Evolutionary conservation across 2,888 invertebrate genomes (phyloP), one percentile per base, ranked within the genome.

Genomic region (Tenodera sinensis): DNA sequence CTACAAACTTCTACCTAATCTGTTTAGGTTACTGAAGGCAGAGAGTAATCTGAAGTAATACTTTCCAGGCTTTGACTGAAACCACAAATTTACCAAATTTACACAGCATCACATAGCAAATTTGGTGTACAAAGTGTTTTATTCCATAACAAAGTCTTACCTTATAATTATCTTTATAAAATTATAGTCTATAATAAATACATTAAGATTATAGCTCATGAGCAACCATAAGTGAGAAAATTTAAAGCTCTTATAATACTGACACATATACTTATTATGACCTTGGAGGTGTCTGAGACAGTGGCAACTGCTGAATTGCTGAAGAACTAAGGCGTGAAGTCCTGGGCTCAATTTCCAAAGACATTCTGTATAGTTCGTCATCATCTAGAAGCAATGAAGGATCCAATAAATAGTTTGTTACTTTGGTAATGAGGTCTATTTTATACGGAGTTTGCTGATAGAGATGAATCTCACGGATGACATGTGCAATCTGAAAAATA

Each of bases 381-480:
- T 98, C 98, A 84, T 96, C 95, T 91, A 97, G 94, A 88, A 97
- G 94, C 88, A 98, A 94, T 28, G 96, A 95, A 2, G 96, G 95
- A 93, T 98, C 98, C 92, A 98, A 93, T 14, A 98, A 94, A 93
- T 98, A 98, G 91, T 94, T 94, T 83, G 96, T 95, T 20, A 97
- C 98, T 94, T 97, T 96, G 28, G 96, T 95, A 91, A 97, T 97
- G 92, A 97, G 95, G 92, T 98, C 97, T 91, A 98, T 98, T 94
- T 97, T 98, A 93, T 98, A 98, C 0, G 97, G 96, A 2, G 97
- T 98, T 93, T 98, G 97, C 92, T 98, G 98, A 93, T 97, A 98
- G 92, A 97, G 97, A 27, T 97, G 95, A 91, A 98, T 98, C 94
- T 98, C 98, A 88, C 98, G 95, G 91, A 98, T 98, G 9, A 98